phyloP scores from a whole-genome alignment of 2,888 invertebrate genomes.

The Hemistola chrysoprasaria region DNA sequence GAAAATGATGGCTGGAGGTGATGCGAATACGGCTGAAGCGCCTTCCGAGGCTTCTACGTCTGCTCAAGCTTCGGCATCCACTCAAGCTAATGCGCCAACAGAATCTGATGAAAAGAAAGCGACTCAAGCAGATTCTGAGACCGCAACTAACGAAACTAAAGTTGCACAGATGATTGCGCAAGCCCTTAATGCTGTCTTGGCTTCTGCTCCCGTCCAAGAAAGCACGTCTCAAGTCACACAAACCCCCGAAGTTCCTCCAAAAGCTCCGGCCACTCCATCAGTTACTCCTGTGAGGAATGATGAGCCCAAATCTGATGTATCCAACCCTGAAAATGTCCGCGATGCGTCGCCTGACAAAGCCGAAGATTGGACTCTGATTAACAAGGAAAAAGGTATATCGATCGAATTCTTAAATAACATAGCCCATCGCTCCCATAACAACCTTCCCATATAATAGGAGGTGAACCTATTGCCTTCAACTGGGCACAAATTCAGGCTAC shows the following conservation, averaged over 20 bases:
- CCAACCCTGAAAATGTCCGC: slow-evolving; percentile 22
- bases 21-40: slow-evolving; percentile 3
- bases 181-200: no score
- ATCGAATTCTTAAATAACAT: not conserved
- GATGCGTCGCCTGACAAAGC: slow-evolving; percentile 54
- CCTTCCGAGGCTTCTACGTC: slow-evolving; percentile 15
- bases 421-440: no score
- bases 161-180: no score
- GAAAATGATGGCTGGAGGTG: not conserved
- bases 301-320: not conserved
- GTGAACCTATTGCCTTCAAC: no score
- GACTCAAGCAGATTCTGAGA: not conserved
- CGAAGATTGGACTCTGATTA: slow-evolving; percentile 69
- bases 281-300: slow-evolving; percentile 4
- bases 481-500: no score
- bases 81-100: slow-evolving; percentile 20
- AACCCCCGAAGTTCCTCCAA: not conserved
- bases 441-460: no score
- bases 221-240: not conserved
- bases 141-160: no score
- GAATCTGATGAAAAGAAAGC: slow-evolving; percentile 22
- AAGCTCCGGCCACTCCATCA: not conserved
- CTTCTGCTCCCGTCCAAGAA: not conserved
- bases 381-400: slow-evolving; percentile 60
- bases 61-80: slow-evolving; percentile 11